phyloP scores from a whole-genome alignment of 1,140 invertebrate species.

The Drosophila kikkawai region DNA sequence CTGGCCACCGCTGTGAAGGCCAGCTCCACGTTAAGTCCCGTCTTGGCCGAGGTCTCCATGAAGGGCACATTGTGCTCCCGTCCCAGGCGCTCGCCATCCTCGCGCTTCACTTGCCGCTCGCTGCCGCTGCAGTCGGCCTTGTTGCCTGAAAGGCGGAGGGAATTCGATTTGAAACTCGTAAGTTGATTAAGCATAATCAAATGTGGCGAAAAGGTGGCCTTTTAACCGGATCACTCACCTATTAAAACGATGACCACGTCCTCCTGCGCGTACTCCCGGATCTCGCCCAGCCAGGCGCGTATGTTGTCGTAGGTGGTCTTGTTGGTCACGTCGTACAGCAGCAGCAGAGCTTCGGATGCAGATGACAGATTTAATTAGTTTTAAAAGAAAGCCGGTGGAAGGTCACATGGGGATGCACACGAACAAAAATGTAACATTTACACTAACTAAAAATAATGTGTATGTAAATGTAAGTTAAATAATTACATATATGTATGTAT shows the following conservation, averaged over 20 bases:
- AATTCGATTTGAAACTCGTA: constrained; percentile 37
- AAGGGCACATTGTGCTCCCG: constrained; percentile 93
- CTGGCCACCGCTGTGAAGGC: constrained; percentile 93
- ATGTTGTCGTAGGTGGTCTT: constrained; percentile 95
- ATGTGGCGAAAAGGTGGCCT: constrained; percentile 14
- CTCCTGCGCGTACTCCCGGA: constrained; percentile 93
- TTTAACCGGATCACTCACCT: constrained; percentile 87
- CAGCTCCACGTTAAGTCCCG: constrained; percentile 93
- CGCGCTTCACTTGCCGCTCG: constrained; percentile 90
- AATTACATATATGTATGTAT: no score
- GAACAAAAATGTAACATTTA: neutral
- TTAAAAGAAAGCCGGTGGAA: constrained; percentile 14
- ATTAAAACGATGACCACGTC: constrained; percentile 95
- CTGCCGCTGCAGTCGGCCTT: constrained; percentile 91
- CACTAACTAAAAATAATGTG: neutral
- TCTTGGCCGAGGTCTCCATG: constrained; percentile 95
- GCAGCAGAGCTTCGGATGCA: constrained; percentile 89
- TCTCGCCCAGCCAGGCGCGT: constrained; percentile 94
- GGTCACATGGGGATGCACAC: neutral
- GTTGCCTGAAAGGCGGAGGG: constrained; percentile 88
- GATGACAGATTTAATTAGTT: constrained; percentile 46
- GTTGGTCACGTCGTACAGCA: constrained; percentile 97
- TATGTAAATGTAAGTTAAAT: neutral
- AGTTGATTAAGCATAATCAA: constrained; percentile 58
- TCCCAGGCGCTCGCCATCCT: constrained; percentile 93